Evolutionary conservation across 2,113 vertebrate genomes (phyloP).

Genomic region (Pelecanoides urinatrix): DNA sequence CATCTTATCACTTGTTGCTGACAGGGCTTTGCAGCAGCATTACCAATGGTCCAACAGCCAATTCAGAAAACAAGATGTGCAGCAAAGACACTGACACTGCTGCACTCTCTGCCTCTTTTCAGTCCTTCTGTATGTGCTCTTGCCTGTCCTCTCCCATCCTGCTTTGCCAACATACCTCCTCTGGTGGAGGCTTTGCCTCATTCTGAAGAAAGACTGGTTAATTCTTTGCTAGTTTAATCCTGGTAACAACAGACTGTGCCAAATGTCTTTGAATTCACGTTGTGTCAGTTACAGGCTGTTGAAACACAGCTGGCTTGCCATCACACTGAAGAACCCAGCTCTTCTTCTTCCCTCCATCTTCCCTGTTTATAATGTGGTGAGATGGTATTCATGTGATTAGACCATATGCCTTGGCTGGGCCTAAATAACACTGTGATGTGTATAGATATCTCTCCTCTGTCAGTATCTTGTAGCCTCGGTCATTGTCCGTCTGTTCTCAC

Average conservation of each 20-base stretch:
- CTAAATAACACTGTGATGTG: conserved; percentile 67
- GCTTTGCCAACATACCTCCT: conserved; percentile 7
- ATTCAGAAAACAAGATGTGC: neutral
- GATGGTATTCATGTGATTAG: conserved; percentile 23
- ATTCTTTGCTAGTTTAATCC: neutral
- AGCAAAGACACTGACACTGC: neutral
- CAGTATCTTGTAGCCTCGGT: conserved; percentile 1
- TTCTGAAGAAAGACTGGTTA: neutral
- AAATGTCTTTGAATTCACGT: neutral
- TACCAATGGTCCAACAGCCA: neutral
- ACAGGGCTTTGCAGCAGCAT: neutral
- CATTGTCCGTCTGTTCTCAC: neutral
- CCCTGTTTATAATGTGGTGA: neutral
- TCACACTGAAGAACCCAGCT: neutral
- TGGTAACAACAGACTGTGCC: conserved; percentile 29
- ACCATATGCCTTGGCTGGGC: conserved; percentile 28
- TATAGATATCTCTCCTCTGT: conserved; percentile 42
- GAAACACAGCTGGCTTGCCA: neutral
- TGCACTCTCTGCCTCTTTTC: neutral
- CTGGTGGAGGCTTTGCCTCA: neutral
- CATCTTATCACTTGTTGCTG: neutral
- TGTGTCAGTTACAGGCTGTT: conserved; percentile 7
- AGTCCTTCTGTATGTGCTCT: neutral
- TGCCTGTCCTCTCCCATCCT: neutral
- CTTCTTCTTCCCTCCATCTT: neutral